Percentiles rank a stretch among this genome's conserved stretches.
phyloP scores from a whole-genome alignment of 1,140 invertebrate genomes.

The Atta texana region DNA sequence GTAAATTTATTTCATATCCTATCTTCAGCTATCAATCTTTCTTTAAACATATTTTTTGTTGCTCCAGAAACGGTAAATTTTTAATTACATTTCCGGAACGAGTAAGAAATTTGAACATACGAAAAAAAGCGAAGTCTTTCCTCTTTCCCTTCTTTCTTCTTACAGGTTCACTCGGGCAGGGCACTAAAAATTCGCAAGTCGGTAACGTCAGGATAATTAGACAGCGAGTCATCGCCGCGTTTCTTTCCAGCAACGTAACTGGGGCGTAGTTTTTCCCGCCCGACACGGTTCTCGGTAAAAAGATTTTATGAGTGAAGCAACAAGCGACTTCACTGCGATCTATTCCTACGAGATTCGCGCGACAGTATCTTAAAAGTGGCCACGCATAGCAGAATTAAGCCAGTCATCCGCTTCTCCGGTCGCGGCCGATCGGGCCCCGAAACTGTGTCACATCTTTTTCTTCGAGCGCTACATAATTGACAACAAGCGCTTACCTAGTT shows the following conservation, averaged over 20 bases:
- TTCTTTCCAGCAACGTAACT: conserved; percentile 67
- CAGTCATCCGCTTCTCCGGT: conserved; percentile 61
- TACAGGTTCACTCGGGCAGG: background rate
- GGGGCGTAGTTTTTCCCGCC: conserved; percentile 64
- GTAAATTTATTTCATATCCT: background rate
- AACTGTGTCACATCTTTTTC: conserved; percentile 65
- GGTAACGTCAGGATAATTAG: conserved; percentile 56
- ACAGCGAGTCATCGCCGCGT: conserved; percentile 40
- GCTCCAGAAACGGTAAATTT: background rate
- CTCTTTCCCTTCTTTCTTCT: background rate
- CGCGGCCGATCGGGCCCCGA: background rate
- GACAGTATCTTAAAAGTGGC: background rate
- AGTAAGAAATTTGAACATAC: background rate
- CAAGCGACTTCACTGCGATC: conserved; percentile 16
- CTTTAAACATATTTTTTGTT: background rate
- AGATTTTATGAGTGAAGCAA: conserved; percentile 58
- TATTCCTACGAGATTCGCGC: conserved; percentile 60
- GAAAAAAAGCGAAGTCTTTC: conserved; percentile 17
- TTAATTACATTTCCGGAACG: conserved; percentile 5
- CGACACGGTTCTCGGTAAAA: conserved; percentile 57
- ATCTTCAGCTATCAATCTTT: background rate
- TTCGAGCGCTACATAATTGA: conserved; percentile 50
- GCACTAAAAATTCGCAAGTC: conserved; percentile 30
- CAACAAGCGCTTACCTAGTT: conserved; percentile 68
- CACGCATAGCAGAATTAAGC: conserved; percentile 31